phyloP scores from a whole-genome alignment of 2,113 vertebrate genomes.

The Suricata suricatta region DNA sequence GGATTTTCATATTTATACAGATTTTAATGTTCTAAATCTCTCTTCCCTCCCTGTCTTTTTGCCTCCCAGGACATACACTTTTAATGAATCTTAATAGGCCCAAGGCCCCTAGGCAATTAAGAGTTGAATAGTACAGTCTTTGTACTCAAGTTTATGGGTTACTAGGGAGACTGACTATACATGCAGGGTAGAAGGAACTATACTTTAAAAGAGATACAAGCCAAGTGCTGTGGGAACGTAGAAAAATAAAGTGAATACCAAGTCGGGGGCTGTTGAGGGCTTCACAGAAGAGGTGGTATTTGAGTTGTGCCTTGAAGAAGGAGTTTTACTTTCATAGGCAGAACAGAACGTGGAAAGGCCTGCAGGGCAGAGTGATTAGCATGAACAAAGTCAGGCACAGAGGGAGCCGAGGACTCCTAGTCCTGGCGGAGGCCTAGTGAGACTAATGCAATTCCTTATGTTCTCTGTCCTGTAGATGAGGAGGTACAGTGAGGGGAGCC shows the following conservation, averaged over 20 bases:
- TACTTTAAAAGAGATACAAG: neutral
- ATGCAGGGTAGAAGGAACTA: slow-evolving; percentile 4
- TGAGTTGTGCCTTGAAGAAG: neutral
- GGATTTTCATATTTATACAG: slow-evolving; percentile 40
- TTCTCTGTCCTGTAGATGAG: neutral
- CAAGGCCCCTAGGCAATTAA: slow-evolving; percentile 39
- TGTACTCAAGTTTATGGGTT: slow-evolving; percentile 45
- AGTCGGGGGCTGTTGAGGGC: neutral
- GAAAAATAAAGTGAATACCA: neutral
- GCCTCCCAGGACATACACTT: neutral
- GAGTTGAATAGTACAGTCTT: slow-evolving; percentile 31
- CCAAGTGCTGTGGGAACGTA: neutral
- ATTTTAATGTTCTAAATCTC: slow-evolving; percentile 48
- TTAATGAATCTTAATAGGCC: slow-evolving; percentile 61
- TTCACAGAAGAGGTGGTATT: neutral
- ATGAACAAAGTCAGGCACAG: neutral
- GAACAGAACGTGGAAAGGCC: neutral
- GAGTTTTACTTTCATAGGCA: neutral
- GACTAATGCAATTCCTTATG: neutral
- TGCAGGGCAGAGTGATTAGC: neutral
- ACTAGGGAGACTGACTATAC: slow-evolving; percentile 31
- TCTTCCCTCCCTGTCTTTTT: slow-evolving; percentile 35
- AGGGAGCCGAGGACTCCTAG: neutral
- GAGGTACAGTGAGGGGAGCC: neutral
- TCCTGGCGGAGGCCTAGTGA: neutral